These are phyloP conservation scores for Eilema caniola DNA, from an alignment of 2,888 invertebrate species.

Conservation along the genomic window DNA sequence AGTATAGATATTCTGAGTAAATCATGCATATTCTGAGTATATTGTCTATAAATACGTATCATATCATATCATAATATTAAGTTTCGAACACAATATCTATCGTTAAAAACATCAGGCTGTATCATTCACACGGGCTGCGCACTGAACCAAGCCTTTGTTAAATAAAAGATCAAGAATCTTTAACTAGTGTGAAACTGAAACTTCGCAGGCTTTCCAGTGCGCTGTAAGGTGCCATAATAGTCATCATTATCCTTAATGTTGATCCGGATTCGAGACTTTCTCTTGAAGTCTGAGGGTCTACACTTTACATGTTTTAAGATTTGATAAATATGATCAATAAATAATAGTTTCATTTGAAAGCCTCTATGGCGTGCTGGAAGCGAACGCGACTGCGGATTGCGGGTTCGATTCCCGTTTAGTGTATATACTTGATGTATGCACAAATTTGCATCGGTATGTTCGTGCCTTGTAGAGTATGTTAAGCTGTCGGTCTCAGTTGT, in stretches of 20 bases:
- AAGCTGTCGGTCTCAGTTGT: too few relatives aligned
- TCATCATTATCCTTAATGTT: neutral
- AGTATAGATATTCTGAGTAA: too few relatives aligned
- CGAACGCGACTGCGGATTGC: too few relatives aligned
- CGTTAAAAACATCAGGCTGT: conserved; percentile 30
- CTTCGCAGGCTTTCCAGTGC: conserved; percentile 17
- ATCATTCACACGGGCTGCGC: conserved; percentile 16
- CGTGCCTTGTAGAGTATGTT: too few relatives aligned
- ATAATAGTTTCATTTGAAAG: too few relatives aligned
- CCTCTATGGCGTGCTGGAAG: neutral
- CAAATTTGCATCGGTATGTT: too few relatives aligned
- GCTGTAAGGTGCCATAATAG: conserved; percentile 10
- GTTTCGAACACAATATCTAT: neutral
- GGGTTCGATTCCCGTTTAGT: too few relatives aligned
- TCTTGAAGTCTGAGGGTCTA: neutral
- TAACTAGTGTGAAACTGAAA: conserved; percentile 40
- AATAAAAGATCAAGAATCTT: conserved; percentile 50
- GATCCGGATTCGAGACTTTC: neutral
- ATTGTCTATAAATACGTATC: too few relatives aligned
- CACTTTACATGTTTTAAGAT: neutral
- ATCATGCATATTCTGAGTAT: too few relatives aligned
- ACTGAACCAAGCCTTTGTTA: conserved; percentile 29
- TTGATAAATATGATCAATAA: neutral
- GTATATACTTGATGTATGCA: too few relatives aligned
- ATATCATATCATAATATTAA: too few relatives aligned